Conservation (phyloP, 2,797 vertebrate genomes). For the Clarias pachynema region DNA sequence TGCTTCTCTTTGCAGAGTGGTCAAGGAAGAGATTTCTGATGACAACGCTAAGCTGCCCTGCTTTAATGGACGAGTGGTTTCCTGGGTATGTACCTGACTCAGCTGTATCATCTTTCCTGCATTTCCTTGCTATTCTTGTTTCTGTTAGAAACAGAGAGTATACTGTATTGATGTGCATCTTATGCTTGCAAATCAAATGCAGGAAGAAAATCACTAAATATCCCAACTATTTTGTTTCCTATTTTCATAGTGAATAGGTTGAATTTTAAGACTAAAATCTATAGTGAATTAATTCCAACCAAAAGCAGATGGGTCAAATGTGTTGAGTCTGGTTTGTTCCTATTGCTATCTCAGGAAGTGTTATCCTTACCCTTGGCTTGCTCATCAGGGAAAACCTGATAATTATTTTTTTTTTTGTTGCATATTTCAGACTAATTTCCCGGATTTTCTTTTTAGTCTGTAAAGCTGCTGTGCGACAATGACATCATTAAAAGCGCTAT, state of each 20-base stretch:
- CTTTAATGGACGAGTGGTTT: constrained; percentile 92
- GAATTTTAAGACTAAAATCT: background rate
- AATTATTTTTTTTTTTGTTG: too few species aligned
- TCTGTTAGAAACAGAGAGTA: background rate
- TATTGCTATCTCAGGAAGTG: too few species aligned
- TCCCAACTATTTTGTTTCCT: background rate
- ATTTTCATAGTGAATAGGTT: background rate
- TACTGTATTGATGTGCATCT: background rate
- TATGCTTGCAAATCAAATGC: background rate
- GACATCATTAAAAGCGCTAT: too few species aligned
- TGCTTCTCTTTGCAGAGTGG: constrained; percentile 64
- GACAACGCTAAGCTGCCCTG: constrained; percentile 89
- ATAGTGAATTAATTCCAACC: background rate
- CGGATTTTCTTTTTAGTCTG: too few species aligned
- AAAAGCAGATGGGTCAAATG: too few species aligned
- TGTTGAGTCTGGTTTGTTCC: too few species aligned
- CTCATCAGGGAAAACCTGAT: too few species aligned
- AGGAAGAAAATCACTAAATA: background rate
- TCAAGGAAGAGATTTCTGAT: constrained; percentile 84
- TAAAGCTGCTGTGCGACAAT: too few species aligned
- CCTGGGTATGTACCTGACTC: constrained; percentile 79
- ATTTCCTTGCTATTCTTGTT: background rate
- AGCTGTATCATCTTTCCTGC: background rate
- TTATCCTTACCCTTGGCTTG: too few species aligned
- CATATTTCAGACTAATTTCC: too few species aligned